Percentiles rank a stretch among this genome's conserved stretches.
Evolutionary conservation across 2,113 vertebrate genomes (phyloP).

Genomic region (Ascaphus truei): DNA sequence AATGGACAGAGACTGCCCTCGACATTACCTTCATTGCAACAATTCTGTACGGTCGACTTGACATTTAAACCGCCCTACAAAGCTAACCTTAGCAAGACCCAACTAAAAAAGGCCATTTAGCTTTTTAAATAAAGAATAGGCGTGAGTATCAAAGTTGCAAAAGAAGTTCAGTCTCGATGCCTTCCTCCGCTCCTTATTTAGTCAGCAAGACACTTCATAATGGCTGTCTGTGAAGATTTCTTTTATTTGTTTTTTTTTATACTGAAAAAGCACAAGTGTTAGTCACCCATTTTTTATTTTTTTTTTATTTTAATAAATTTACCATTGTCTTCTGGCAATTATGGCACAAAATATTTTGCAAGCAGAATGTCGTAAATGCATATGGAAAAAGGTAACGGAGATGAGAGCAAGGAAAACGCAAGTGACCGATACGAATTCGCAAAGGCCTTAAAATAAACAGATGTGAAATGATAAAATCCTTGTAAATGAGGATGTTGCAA

Average conservation of each 20-base stretch:
- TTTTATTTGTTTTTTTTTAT: too few relatives aligned
- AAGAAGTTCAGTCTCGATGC: conserved; percentile 8
- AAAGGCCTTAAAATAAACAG: not conserved
- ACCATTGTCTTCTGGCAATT: too few relatives aligned
- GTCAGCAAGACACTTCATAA: not conserved
- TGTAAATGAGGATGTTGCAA: not conserved
- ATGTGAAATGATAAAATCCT: not conserved
- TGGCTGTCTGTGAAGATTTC: too few relatives aligned
- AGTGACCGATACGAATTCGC: not conserved
- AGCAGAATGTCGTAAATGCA: too few relatives aligned
- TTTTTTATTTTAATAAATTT: too few relatives aligned
- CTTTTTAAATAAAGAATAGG: not conserved
- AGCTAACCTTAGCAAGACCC: conserved; percentile 18
- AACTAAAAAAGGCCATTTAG: not conserved
- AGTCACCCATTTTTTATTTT: too few relatives aligned
- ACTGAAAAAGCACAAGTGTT: too few relatives aligned
- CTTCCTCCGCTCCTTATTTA: not conserved
- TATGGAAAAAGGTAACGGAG: not conserved
- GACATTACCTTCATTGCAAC: conserved; percentile 21
- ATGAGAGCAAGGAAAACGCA: not conserved
- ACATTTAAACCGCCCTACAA: conserved; percentile 19
- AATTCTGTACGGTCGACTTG: conserved; percentile 28
- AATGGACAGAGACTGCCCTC: conserved; percentile 39
- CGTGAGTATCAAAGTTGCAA: not conserved
- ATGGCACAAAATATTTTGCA: too few relatives aligned